Conservation (phyloP, 2,113 vertebrate species). For the Leptosomus discolor region DNA sequence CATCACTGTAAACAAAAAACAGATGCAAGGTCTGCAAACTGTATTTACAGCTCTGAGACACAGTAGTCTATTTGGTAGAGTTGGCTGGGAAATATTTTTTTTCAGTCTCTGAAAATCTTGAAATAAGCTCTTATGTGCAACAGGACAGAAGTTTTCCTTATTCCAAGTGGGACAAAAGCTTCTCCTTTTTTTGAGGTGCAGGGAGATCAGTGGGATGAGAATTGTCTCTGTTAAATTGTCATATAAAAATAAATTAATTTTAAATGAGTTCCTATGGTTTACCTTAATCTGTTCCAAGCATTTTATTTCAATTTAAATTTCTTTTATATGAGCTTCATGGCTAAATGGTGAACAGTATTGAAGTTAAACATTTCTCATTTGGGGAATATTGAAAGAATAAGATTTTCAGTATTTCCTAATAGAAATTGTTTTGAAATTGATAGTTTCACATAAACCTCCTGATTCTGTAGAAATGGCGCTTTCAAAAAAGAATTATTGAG, state of each 20-base stretch:
- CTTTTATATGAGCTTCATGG: not conserved
- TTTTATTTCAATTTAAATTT: not conserved
- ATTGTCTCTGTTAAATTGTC: not conserved
- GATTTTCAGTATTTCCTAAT: not conserved
- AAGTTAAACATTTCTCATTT: not conserved
- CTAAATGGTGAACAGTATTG: not conserved
- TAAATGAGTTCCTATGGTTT: not conserved
- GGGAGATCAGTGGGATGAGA: not conserved
- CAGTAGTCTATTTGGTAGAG: not conserved
- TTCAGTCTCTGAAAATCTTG: not conserved
- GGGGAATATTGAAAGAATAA: not conserved
- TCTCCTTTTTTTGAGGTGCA: not conserved
- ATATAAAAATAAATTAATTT: not conserved
- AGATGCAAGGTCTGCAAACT: conserved; percentile 12
- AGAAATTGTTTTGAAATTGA: not conserved
- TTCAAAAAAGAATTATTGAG: not conserved
- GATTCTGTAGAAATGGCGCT: not conserved
- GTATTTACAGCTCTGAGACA: not conserved
- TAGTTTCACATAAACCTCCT: not conserved
- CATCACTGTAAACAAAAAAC: conserved; percentile 3
- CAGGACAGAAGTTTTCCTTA: not conserved
- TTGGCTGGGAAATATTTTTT: not conserved
- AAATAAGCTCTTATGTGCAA: not conserved
- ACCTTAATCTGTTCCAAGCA: not conserved
- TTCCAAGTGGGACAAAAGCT: not conserved